Evolutionary conservation across 2,113 vertebrate species (phyloP).

Genomic region (Dascyllus trimaculatus): DNA sequence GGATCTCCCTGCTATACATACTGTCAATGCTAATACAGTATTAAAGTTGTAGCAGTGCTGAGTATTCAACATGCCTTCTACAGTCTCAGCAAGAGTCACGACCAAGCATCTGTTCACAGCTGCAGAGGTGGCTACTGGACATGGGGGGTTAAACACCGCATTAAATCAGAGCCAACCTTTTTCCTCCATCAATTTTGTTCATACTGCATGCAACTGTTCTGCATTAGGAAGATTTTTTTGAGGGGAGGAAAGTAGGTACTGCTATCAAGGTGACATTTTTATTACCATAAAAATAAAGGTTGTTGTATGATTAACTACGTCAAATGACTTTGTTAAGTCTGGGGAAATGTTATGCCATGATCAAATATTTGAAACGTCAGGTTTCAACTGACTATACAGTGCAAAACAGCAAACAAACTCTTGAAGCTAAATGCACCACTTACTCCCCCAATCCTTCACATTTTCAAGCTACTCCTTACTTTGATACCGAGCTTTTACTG

Average conservation of each 20-base stretch:
- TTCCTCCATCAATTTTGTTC: neutral
- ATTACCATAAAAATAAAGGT: neutral
- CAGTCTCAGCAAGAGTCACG: constrained; percentile 50
- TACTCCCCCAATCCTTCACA: neutral
- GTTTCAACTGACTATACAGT: neutral
- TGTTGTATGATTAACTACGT: neutral
- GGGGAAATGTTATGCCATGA: neutral
- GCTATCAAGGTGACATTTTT: neutral
- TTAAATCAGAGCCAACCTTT: constrained; percentile 33
- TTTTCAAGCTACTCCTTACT: neutral
- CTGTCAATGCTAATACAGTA: constrained; percentile 26
- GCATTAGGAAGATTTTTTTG: neutral
- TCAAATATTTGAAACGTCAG: neutral
- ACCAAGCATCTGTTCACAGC: constrained; percentile 67
- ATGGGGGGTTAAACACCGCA: constrained; percentile 53
- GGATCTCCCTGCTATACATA: constrained; percentile 18
- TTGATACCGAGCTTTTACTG: neutral
- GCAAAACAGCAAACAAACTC: neutral
- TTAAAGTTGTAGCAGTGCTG: constrained; percentile 38
- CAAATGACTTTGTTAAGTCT: neutral
- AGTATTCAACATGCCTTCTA: constrained; percentile 26
- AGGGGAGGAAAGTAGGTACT: neutral
- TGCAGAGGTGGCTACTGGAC: constrained; percentile 41
- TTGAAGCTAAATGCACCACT: neutral
- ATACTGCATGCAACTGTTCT: neutral